Percentiles rank a stretch among this genome's conserved stretches.
These are phyloP conservation scores for Polymixis flavicincta DNA, from an alignment of 2,888 invertebrate species.

Conservation along the genomic window DNA sequence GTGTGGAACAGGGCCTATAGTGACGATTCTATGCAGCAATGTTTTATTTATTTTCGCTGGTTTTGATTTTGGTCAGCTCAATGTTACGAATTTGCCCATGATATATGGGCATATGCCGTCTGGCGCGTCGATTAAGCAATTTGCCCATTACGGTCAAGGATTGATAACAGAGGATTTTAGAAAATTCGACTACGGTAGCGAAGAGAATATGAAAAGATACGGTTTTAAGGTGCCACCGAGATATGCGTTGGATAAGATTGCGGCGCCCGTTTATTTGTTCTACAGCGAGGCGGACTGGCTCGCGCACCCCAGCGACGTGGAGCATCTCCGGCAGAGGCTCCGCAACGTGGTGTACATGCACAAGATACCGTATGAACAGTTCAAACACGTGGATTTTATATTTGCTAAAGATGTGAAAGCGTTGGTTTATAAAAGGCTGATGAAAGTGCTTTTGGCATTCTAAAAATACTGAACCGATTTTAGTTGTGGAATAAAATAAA, in stretches of 20 bases:
- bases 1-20: slow-evolving; percentile 84
- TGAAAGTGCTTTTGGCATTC: slow-evolving; percentile 66
- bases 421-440: slow-evolving; percentile 72
- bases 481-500: neutral
- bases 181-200: slow-evolving; percentile 78
- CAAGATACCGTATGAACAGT: slow-evolving; percentile 88
- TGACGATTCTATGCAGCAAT: slow-evolving; percentile 90
- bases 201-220: slow-evolving; percentile 76
- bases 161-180: slow-evolving; percentile 77
- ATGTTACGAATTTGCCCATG: slow-evolving; percentile 90
- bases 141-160: slow-evolving; percentile 89
- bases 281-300: slow-evolving; percentile 92
- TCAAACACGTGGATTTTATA: slow-evolving; percentile 84
- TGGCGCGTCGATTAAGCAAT: slow-evolving; percentile 89
- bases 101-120: slow-evolving; percentile 89
- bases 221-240: slow-evolving; percentile 75
- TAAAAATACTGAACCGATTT: slow-evolving; percentile 31
- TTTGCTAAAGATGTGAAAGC: slow-evolving; percentile 79
- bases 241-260: slow-evolving; percentile 76
- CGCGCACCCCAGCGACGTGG: slow-evolving; percentile 90
- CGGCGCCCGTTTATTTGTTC: slow-evolving; percentile 79
- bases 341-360: slow-evolving; percentile 89
- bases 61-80: slow-evolving; percentile 89
- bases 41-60: slow-evolving; percentile 91
- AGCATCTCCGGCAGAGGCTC: slow-evolving; percentile 86